Percentiles rank a stretch among this genome's conserved stretches.
These are phyloP conservation scores for Ptychochromis oligacanthus DNA, from an alignment of 2,113 vertebrate species.

Conservation along the genomic window DNA sequence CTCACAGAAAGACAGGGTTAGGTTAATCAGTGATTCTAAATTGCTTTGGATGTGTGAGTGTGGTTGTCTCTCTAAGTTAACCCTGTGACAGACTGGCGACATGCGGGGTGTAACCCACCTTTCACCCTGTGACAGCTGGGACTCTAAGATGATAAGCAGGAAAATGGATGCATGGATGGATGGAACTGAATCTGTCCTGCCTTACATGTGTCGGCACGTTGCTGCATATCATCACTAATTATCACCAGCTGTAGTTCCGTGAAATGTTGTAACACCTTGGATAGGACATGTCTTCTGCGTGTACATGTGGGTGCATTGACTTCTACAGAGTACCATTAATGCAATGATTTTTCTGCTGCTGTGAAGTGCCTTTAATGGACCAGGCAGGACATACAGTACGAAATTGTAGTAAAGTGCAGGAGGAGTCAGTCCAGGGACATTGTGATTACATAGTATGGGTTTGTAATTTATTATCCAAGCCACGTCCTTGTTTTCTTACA, in stretches of 20 bases:
- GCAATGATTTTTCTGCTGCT: background rate
- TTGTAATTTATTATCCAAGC: slow-evolving; percentile 10
- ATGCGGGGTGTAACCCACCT: background rate
- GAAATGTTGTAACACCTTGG: background rate
- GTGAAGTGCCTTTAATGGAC: background rate
- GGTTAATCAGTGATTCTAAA: background rate
- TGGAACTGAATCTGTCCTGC: background rate
- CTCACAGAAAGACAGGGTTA: background rate
- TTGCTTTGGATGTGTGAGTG: background rate
- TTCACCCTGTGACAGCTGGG: background rate
- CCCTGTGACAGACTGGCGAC: background rate
- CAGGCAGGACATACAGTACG: background rate
- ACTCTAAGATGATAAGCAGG: background rate
- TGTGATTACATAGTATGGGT: background rate
- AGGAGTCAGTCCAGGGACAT: background rate
- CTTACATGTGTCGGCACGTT: background rate
- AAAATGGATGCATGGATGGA: background rate
- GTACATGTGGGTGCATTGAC: background rate
- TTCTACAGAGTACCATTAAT: background rate
- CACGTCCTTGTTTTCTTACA: background rate
- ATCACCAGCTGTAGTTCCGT: background rate
- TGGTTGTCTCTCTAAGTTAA: background rate
- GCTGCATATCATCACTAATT: background rate
- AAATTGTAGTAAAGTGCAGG: background rate
- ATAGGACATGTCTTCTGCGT: background rate